Conservation (phyloP, 2,888 invertebrate species). For the Tipula confusa region DNA sequence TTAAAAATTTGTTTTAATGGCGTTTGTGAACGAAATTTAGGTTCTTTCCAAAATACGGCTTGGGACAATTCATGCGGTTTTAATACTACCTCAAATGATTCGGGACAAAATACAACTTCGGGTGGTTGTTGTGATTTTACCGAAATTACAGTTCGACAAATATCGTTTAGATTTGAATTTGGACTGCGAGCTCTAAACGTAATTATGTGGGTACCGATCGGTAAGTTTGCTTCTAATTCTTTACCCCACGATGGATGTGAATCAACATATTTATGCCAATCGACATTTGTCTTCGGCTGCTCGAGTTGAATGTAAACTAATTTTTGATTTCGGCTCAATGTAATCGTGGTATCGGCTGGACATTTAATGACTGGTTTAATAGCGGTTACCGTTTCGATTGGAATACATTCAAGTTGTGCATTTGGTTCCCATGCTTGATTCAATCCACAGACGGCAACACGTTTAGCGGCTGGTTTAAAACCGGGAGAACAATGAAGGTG, state of each 20-base stretch:
- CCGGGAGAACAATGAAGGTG: constrained; percentile 52
- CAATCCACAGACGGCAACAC: constrained; percentile 44
- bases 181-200: constrained; percentile 59
- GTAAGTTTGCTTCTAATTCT: constrained; percentile 56
- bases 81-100: constrained; percentile 57
- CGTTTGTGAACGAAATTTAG: constrained; percentile 58
- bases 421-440: constrained; percentile 46
- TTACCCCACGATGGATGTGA: constrained; percentile 61
- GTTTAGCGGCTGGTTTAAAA: constrained; percentile 45
- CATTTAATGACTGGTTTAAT: constrained; percentile 58
- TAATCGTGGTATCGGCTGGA: constrained; percentile 57
- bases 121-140: constrained; percentile 58
- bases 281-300: constrained; percentile 58
- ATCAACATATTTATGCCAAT: constrained; percentile 60
- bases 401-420: constrained; percentile 43
- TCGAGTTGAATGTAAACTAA: constrained; percentile 51
- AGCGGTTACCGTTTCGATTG: background rate
- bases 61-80: constrained; percentile 54
- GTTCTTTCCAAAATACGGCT: constrained; percentile 61
- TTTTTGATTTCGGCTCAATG: constrained; percentile 50
- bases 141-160: constrained; percentile 58
- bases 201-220: constrained; percentile 56
- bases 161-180: constrained; percentile 52
- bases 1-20: constrained; percentile 56
- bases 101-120: constrained; percentile 56